Conservation (phyloP, 2,113 vertebrate genomes). For the Protomyctophum bolini region DNA sequence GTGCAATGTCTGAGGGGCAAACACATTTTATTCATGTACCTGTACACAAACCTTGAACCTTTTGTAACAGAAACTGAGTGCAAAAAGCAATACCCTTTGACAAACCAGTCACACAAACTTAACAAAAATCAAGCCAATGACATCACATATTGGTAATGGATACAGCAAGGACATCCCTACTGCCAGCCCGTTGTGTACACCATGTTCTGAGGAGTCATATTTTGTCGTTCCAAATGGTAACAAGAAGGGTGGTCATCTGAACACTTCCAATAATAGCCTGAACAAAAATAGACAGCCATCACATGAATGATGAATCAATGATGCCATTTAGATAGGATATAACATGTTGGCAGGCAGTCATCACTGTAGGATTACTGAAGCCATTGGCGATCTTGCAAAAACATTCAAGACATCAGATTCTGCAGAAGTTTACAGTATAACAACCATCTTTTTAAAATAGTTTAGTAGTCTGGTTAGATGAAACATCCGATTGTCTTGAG, state of each 20-base stretch:
- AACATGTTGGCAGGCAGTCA: conserved; percentile 30
- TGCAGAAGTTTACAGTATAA: not conserved
- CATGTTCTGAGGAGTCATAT: conserved; percentile 38
- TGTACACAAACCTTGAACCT: too few relatives aligned
- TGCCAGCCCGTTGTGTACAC: conserved; percentile 12
- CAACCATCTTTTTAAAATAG: not conserved
- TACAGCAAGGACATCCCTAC: too few relatives aligned
- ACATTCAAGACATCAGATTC: too few relatives aligned
- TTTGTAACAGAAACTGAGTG: too few relatives aligned
- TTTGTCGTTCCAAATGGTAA: conserved; percentile 47
- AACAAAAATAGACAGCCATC: conserved; percentile 70
- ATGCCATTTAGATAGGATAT: conserved; percentile 68
- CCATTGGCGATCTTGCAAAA: not conserved
- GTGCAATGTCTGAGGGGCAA: too few relatives aligned
- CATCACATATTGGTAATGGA: too few relatives aligned
- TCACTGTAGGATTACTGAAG: conserved; percentile 33
- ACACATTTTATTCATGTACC: too few relatives aligned
- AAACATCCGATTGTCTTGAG: not conserved
- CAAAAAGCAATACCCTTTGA: too few relatives aligned
- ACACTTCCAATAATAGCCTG: conserved; percentile 64
- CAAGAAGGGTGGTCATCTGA: conserved; percentile 21
- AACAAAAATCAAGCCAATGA: too few relatives aligned
- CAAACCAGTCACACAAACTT: too few relatives aligned
- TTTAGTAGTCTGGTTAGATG: not conserved
- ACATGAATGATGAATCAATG: conserved; percentile 77